phyloP scores from a whole-genome alignment of 2,797 vertebrate genomes.

The Myoxocephalus aenaeus region DNA sequence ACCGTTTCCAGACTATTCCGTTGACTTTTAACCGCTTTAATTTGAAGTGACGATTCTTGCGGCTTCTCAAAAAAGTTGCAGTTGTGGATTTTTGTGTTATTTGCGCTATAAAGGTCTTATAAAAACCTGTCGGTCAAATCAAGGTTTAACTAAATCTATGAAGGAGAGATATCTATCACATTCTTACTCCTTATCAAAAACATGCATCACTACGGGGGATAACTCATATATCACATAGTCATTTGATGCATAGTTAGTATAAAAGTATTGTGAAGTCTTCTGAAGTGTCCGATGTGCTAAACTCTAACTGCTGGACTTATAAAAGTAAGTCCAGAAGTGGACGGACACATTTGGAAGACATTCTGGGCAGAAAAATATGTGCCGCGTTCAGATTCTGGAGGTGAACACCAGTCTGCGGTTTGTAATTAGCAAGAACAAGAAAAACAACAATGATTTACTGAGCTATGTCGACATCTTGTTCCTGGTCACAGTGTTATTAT shows the following conservation, averaged over 20 bases:
- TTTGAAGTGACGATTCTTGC: not conserved
- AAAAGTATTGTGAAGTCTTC: no score
- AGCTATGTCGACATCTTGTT: conserved; percentile 65
- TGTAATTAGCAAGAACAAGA: conserved; percentile 63
- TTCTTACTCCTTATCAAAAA: no score
- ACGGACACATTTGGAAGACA: conserved; percentile 26
- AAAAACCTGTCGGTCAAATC: no score
- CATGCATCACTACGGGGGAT: no score
- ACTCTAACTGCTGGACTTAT: conserved; percentile 5
- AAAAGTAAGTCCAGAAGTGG: conserved; percentile 26
- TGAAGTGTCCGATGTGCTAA: not conserved
- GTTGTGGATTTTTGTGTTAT: no score
- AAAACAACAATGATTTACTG: conserved; percentile 65
- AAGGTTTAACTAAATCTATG: no score
- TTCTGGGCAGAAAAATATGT: conserved; percentile 25
- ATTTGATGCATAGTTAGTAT: no score
- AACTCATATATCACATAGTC: no score
- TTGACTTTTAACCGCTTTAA: not conserved
- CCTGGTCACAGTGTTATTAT: conserved; percentile 60
- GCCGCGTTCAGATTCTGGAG: conserved; percentile 32
- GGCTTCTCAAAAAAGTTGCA: not conserved
- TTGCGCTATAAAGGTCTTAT: no score
- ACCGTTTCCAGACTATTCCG: not conserved
- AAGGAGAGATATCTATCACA: no score
- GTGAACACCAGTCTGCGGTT: conserved; percentile 41